Conservation (phyloP, 2,888 invertebrate species). For the Xestia xanthographa region DNA sequence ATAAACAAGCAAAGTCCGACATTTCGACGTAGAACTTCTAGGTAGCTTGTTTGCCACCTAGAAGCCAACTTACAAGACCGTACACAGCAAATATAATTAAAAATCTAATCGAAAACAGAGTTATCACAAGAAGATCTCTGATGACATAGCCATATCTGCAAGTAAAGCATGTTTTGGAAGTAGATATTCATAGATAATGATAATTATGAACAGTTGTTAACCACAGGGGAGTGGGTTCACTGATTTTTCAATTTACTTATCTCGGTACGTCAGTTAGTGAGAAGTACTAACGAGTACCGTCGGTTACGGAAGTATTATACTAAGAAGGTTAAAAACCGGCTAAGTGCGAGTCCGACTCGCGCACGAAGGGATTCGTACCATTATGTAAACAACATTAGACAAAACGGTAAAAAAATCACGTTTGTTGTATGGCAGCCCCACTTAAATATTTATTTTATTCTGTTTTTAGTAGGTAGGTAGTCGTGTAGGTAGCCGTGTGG, state of each 20-base stretch:
- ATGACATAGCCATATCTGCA: neutral
- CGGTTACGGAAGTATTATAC: conserved; percentile 2
- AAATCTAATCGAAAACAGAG: neutral
- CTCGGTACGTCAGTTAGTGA: conserved; percentile 17
- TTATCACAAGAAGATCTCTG: conserved; percentile 18
- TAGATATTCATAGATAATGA: conserved; percentile 39
- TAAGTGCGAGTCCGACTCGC: too few species aligned
- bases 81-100: conserved; percentile 1
- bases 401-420: too few species aligned
- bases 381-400: too few species aligned
- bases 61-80: too few species aligned
- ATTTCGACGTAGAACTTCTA: too few species aligned
- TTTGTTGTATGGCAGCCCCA: too few species aligned
- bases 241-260: conserved; percentile 58
- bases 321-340: neutral
- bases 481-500: too few species aligned
- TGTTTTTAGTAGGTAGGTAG: too few species aligned
- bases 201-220: conserved; percentile 26
- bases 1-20: too few species aligned
- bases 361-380: too few species aligned
- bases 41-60: neutral
- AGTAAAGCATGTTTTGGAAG: conserved; percentile 10
- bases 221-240: conserved; percentile 5
- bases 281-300: conserved; percentile 36
- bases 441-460: too few species aligned